Evolutionary conservation across 2,888 invertebrate species (phyloP), one percentile per base, ranked within the genome.

Genomic region (Thyatira batis): DNA sequence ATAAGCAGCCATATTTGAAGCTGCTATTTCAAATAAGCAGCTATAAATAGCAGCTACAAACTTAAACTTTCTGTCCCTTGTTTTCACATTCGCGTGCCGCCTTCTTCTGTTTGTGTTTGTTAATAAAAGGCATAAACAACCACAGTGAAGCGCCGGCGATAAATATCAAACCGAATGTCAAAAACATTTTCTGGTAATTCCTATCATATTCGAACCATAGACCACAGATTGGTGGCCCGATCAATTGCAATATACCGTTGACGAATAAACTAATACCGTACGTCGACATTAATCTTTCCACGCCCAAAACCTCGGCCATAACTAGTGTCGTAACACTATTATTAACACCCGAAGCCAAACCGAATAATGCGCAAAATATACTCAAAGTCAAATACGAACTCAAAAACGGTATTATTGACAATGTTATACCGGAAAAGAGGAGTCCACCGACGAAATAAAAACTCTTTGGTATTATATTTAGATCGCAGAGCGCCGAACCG

Each of bases 261-360:
- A 97, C 95, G 71, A 97, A 97, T 21, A 97, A 87, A 66, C 97
- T 96, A 44, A 97, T 96, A 1, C 97, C 97, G 66, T 97, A 97
- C 0, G 97, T 96, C 0, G 97, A 96, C 73, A 96, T 96, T 0
- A 97, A 80, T 45, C 96, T 93, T 63, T 97, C 97, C 0, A 95
- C 95, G 0, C 97, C 97, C n/a, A 97, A 84, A 87, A 96, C 94
- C 75, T 97, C 97, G 0, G 97, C 96, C 96, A 97, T 96, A 0
- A 97, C 96, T 33, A 97, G 93, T 0, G 97, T 96, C 0, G 97
- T 97, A 0, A 97, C 95, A 3, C 97, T 96, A 9, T 97, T 96
- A 76, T 97, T 97, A 0, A 95, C 93, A 0, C 97, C 97, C 0
- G 97, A 97, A 0, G 96, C 95, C 0, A 97, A 81, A 0, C 97